phyloP scores from a whole-genome alignment of 2,113 vertebrate species.

The Gymnogyps californianus region DNA sequence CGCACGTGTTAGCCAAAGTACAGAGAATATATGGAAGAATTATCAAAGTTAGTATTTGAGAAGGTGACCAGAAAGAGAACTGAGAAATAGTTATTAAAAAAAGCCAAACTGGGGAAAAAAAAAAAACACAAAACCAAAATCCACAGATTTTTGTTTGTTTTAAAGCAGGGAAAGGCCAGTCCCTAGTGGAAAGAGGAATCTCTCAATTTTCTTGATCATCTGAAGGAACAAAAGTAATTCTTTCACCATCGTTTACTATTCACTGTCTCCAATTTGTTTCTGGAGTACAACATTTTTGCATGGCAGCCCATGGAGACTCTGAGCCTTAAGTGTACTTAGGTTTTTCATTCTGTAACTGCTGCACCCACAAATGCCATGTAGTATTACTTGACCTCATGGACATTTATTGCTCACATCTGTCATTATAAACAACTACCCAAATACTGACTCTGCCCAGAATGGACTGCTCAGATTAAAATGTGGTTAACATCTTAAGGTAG shows the following conservation, averaged over 20 bases:
- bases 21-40: not conserved
- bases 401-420: not conserved
- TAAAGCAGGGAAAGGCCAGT: not conserved
- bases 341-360: not conserved
- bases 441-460: not conserved
- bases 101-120: fast-evolving
- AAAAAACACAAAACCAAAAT: not conserved
- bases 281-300: not conserved
- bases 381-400: not conserved
- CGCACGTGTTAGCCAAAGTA: not conserved
- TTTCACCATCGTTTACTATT: not conserved
- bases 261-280: not conserved
- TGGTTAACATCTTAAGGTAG: not conserved
- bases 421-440: not conserved
- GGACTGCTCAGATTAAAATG: not conserved
- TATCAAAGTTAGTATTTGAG: not conserved
- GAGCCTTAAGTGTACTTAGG: not conserved
- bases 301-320: not conserved
- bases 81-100: not conserved
- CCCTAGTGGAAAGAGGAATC: not conserved
- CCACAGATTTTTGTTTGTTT: not conserved
- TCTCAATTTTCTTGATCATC: not conserved
- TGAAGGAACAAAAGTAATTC: not conserved
- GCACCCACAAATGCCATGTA: not conserved
- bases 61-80: not conserved